Evolutionary conservation across 1,140 invertebrate species (phyloP), one percentile per base, ranked within the genome.

Genomic region (Drosophila sechellia): DNA sequence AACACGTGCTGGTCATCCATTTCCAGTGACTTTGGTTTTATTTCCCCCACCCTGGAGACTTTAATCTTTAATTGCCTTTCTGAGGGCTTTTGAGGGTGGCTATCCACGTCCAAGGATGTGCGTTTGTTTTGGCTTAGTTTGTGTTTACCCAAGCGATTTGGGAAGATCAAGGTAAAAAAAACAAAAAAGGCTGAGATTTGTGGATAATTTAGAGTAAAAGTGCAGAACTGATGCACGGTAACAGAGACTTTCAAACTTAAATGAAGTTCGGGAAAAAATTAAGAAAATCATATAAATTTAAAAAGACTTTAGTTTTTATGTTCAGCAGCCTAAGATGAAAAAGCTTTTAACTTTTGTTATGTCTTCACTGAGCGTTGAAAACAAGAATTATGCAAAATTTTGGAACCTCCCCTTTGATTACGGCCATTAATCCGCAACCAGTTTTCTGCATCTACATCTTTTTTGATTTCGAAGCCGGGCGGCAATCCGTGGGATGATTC

Each of bases 11-110:
- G 83, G 75, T 69, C 83, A 79, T 83, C 83, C 49, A 70, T 86
- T 83, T 58, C 45, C 46, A 66, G 56, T 35, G n/a, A 40, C 37
- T 43, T 40, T 35, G 39, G 10, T 27, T n/a, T n/a, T 31, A 45
- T 22, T n/a, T 39, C 43, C 45, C 17, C n/a, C 31, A 17, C 27
- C 34, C 25, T 49, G 31, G 45, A 22, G 63, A 72, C 61, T 79
- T 83, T 72, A 81, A 87, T 87, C 79, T 86, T 87, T 87, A 86
- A 87, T 87, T 86, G 83, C 79, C 77, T 86, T 78, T 86, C 13
- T 56, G 54, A 46, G 42, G 45, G 10, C 54, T 46, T 15, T 27
- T 56, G 15, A 35, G 35, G 39, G 39, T 46, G 40, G 73, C 52
- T 42, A 27, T 34, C 4, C 15, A 22, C 8, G 8, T 43, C 5